Evolutionary conservation across 2,888 invertebrate species (phyloP).

Genomic region (Patella pellucida): DNA sequence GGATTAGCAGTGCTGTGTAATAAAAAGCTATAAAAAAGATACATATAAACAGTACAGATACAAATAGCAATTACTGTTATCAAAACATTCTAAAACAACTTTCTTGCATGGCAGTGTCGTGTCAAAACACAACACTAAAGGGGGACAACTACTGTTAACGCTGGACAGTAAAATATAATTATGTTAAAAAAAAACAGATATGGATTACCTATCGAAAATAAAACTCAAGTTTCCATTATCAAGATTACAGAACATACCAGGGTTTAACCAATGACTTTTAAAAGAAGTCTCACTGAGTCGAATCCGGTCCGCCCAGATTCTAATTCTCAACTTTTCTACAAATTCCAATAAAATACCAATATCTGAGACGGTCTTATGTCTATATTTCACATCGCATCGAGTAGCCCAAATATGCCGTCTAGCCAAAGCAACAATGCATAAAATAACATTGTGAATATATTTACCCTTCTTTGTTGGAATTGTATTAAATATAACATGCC

Average conservation of each 20-base stretch:
- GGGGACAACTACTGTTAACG: too few species aligned
- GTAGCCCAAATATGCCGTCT: slow-evolving; percentile 5
- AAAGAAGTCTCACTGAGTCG: slow-evolving; percentile 5
- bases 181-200: too few species aligned
- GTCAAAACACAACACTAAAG: too few species aligned
- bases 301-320: slow-evolving; percentile 7
- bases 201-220: too few species aligned
- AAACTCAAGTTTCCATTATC: background rate
- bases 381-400: slow-evolving; percentile 1
- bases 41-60: too few species aligned
- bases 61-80: too few species aligned
- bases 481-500: slow-evolving; percentile 3
- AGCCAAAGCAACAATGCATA: slow-evolving; percentile 7
- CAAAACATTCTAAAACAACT: too few species aligned
- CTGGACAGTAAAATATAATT: too few species aligned
- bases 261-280: slow-evolving; percentile 9
- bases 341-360: slow-evolving; percentile 1
- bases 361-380: background rate
- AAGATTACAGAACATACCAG: slow-evolving; percentile 6
- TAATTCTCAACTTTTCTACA: slow-evolving; percentile 6
- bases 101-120: too few species aligned
- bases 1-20: too few species aligned
- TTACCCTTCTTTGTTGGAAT: background rate
- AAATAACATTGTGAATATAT: background rate
- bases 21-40: too few species aligned